phyloP scores from a whole-genome alignment of 2,797 vertebrate genomes.

The Artibeus lituratus region DNA sequence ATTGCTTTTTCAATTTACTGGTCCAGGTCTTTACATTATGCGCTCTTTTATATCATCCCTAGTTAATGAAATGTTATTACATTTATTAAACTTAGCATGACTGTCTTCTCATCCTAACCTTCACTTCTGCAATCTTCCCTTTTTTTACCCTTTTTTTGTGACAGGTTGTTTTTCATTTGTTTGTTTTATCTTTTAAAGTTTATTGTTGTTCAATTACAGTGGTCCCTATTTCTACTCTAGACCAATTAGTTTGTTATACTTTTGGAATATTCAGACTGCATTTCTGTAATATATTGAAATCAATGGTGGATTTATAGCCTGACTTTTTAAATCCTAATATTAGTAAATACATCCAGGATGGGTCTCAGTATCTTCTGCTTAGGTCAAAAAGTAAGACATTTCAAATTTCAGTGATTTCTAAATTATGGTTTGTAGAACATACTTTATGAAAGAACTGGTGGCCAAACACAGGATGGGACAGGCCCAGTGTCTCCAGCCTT shows the following conservation, averaged over 20 bases:
- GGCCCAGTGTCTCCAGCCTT: background rate
- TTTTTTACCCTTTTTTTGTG: background rate
- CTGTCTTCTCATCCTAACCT: background rate
- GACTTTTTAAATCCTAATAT: background rate
- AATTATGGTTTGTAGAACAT: background rate
- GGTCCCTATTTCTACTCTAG: background rate
- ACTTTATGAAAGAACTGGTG: background rate
- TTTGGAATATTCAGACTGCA: background rate
- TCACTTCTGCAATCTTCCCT: background rate
- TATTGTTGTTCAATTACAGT: too few species aligned
- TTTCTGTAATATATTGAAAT: background rate
- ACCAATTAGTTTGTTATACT: background rate
- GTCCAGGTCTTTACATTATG: background rate
- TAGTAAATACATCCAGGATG: background rate
- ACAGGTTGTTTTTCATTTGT: too few species aligned
- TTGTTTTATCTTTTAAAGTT: too few species aligned
- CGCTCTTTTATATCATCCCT: background rate
- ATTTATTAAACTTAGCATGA: background rate
- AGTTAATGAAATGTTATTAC: background rate
- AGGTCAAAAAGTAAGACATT: background rate
- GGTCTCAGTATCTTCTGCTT: background rate
- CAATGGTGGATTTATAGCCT: background rate
- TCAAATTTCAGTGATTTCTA: conserved; percentile 3
- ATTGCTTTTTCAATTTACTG: background rate
- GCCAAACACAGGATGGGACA: background rate